Percentiles rank a stretch among this genome's conserved stretches.
Evolutionary conservation across 1,140 invertebrate genomes (phyloP).

Genomic region (Campodea augens): DNA sequence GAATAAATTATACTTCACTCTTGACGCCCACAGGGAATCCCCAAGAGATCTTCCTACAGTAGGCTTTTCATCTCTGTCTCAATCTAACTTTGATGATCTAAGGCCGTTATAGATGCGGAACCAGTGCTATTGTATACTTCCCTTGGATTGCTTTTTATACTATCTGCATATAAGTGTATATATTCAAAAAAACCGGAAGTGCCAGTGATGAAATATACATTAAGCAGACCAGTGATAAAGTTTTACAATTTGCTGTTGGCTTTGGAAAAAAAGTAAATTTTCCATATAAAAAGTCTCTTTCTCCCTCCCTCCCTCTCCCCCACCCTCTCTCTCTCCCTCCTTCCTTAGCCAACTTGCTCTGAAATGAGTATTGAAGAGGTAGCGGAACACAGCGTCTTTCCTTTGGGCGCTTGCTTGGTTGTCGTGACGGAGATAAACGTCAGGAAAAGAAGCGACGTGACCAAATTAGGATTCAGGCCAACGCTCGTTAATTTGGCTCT

Average conservation of each 20-base stretch:
- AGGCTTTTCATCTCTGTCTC: not conserved
- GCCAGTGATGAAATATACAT: no score
- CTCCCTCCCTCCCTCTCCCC: not conserved
- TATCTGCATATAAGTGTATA: no score
- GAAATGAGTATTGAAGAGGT: no score
- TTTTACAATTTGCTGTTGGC: no score
- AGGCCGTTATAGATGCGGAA: no score
- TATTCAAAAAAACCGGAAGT: no score
- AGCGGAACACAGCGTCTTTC: no score
- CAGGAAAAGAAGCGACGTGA: not conserved
- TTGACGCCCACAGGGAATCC: not conserved
- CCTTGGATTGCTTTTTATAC: no score
- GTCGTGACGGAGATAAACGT: not conserved
- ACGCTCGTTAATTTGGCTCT: not conserved
- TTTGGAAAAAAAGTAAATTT: not conserved
- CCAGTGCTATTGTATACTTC: no score
- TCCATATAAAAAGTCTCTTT: not conserved
- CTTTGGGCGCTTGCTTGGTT: not conserved
- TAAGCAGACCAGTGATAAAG: no score
- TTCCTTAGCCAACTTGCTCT: no score
- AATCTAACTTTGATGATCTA: not conserved
- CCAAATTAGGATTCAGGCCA: not conserved
- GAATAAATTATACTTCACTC: not conserved
- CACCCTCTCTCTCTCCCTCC: no score
- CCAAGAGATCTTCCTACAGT: not conserved